Percentiles rank a stretch among this genome's conserved stretches.
phyloP scores from a whole-genome alignment of 1,140 invertebrate species.

The Drosophila nigromelanica region DNA sequence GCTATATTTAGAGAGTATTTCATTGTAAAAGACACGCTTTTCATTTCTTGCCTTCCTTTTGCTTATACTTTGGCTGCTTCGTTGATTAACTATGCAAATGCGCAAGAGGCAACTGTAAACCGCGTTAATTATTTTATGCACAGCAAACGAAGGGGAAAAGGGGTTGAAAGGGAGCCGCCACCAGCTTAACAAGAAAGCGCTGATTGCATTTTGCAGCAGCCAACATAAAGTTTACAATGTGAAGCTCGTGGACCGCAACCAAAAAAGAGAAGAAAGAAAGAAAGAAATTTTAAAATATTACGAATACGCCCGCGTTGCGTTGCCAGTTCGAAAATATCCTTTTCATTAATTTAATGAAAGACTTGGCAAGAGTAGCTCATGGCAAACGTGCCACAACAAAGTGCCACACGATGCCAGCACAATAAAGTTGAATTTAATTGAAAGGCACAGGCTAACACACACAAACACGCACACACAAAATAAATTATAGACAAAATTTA shows the following conservation, averaged over 20 bases:
- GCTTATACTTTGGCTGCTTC: slow-evolving; percentile 1
- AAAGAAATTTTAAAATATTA: background rate
- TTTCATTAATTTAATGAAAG: slow-evolving; percentile 77
- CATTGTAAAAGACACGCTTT: no score
- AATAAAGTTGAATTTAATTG: slow-evolving; percentile 61
- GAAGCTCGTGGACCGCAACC: slow-evolving; percentile 9
- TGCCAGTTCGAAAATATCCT: slow-evolving; percentile 49
- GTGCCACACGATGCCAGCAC: slow-evolving; percentile 7
- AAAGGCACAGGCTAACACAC: slow-evolving; percentile 15
- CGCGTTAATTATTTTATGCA: slow-evolving; percentile 74
- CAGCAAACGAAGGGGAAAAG: slow-evolving; percentile 24
- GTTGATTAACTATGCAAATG: slow-evolving; percentile 74
- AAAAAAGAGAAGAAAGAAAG: background rate
- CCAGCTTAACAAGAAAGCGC: slow-evolving; percentile 59
- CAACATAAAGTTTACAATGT: slow-evolving; percentile 19
- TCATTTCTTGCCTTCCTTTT: no score
- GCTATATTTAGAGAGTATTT: background rate
- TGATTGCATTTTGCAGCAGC: slow-evolving; percentile 69
- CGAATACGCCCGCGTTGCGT: slow-evolving; percentile 24
- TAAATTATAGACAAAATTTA: slow-evolving; percentile 9
- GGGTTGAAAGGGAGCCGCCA: background rate
- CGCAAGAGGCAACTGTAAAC: slow-evolving; percentile 55
- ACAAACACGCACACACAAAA: background rate
- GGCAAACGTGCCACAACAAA: slow-evolving; percentile 24
- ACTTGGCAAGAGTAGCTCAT: slow-evolving; percentile 21